These are phyloP conservation scores for Xestia sexstrigata DNA, from an alignment of 2,888 invertebrate species.

Conservation along the genomic window DNA sequence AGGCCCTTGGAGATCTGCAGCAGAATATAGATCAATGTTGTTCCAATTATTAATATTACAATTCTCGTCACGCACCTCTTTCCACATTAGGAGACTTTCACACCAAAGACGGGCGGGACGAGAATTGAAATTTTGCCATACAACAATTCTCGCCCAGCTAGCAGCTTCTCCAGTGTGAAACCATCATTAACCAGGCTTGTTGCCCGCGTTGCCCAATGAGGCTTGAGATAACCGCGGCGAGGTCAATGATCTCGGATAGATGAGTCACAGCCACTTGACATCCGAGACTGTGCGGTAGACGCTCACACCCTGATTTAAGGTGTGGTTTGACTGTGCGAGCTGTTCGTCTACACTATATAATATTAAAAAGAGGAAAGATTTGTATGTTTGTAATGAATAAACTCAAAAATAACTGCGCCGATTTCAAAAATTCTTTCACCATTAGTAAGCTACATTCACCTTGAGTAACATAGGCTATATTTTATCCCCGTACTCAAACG, in stretches of 20 bases:
- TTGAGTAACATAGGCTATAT: too few species aligned
- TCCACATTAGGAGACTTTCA: neutral
- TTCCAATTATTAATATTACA: neutral
- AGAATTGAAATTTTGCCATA: too few species aligned
- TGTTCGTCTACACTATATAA: too few species aligned
- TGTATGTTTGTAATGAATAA: too few species aligned
- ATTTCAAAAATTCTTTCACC: too few species aligned
- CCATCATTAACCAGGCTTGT: slow-evolving; percentile 45
- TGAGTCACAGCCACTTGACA: slow-evolving; percentile 76
- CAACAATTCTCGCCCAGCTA: neutral
- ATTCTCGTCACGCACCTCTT: neutral
- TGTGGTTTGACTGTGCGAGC: slow-evolving; percentile 44
- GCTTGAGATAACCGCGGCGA: slow-evolving; percentile 59
- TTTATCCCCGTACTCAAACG: too few species aligned
- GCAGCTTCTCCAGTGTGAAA: neutral
- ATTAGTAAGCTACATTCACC: too few species aligned
- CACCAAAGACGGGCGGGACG: neutral
- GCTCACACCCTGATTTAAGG: slow-evolving; percentile 54
- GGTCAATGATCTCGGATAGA: slow-evolving; percentile 76
- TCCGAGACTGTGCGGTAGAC: slow-evolving; percentile 69
- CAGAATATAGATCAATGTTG: too few species aligned
- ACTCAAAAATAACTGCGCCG: too few species aligned
- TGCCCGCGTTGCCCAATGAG: slow-evolving; percentile 63
- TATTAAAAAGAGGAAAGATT: too few species aligned
- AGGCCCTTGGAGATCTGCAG: neutral